Base-by-base conservation (phyloP, 37 sponge, comb jelly and placozoan species). In the Ianthella basta region DNA sequence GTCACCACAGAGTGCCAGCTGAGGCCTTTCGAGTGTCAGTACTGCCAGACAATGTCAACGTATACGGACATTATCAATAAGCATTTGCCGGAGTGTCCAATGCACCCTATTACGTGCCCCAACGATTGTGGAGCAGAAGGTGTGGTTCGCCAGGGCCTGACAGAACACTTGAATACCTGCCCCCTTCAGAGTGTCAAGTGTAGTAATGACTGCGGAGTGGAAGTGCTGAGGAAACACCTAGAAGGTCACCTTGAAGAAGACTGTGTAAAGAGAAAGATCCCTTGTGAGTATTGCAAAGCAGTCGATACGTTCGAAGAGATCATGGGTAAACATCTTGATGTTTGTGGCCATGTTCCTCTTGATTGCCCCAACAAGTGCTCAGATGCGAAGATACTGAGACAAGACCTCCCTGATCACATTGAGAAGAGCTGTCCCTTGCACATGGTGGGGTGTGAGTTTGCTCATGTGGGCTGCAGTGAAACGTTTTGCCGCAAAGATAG, bases 391-490 rank as follows among this genome's bases (percentile, higher is more conserved):
- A 8, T 73, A 2, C 32, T n/a, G 77, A 73, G 77, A 36, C 35
- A 29, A 8, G 34, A 32, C 35, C 25, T 32, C 23, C 4, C 35
- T n/a, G 35, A 33, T 4, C 77, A 73, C 34, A 33, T 73, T n/a
- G 77, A 29, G 5, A 73, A 38, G 4, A 36, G 13, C 35, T 73
- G 77, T 36, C 77, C 77, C 32, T 73, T 73, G n/a, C 77, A 73
- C 2, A 8, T 73, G 39, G 32, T 73, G 1, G 77, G n/a, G n/a
- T 73, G 77, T 73, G 32, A 23, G 25, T 73, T 38, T 29, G 38
- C 35, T 8, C 38, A 73, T 4, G 29, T 36, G 37, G 77, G 77
- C 32, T 73, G 77, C 34, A 38, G 6, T 32, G 39, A 3, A 38
- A 4, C 4, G 8, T 38, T 5, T 32, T n/a, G 6, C 37, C 29